Evolutionary conservation across 2,797 vertebrate genomes (phyloP).

Genomic region (Acomys russatus): DNA sequence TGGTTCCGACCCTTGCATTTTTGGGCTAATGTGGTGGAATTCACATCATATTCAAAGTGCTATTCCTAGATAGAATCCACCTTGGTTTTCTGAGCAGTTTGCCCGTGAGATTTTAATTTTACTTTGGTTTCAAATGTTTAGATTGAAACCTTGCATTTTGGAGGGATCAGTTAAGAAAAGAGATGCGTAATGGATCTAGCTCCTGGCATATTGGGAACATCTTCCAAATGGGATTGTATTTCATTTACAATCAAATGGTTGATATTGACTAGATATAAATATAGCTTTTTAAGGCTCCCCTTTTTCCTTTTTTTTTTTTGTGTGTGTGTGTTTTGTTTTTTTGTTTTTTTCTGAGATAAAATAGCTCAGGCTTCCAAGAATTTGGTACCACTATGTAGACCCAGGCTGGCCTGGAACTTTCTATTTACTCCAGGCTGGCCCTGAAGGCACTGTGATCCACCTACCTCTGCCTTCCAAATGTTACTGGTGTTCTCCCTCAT

Average conservation of each 20-base stretch:
- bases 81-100: conserved; percentile 1
- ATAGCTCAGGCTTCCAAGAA: neutral
- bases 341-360: neutral
- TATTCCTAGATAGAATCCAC: neutral
- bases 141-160: neutral
- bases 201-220: neutral
- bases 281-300: neutral
- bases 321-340: neutral
- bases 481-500: neutral
- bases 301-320: neutral
- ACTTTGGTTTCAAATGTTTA: conserved; percentile 21
- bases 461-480: neutral
- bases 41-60: neutral
- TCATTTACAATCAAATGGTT: neutral
- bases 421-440: neutral
- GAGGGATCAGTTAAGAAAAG: neutral
- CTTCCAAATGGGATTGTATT: neutral
- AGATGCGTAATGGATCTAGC: neutral
- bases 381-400: neutral
- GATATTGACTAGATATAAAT: neutral
- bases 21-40: neutral
- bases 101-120: conserved; percentile 1
- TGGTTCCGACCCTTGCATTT: neutral
- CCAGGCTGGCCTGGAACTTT: neutral
- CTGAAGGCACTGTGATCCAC: neutral